Evolutionary conservation across 2,113 vertebrate genomes (phyloP).

Genomic region (Procavia capensis): DNA sequence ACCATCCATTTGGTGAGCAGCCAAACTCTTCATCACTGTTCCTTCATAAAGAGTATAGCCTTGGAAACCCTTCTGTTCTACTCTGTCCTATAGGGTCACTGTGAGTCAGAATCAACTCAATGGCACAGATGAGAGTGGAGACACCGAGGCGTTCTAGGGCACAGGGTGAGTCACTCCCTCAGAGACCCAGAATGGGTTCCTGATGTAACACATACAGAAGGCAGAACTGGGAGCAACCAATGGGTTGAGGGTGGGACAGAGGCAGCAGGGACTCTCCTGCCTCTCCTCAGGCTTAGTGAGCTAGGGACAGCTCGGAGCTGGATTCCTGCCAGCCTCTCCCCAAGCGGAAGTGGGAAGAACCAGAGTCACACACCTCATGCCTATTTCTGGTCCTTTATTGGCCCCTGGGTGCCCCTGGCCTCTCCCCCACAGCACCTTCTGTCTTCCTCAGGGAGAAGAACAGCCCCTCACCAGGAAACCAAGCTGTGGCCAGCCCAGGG

Average conservation of each 20-base stretch:
- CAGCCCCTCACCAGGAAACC: background rate
- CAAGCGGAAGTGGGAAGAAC: rapidly evolving
- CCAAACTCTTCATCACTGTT: too few relatives aligned
- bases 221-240: rapidly evolving
- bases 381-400: slow-evolving; percentile 24
- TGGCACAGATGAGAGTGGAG: background rate
- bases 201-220: background rate
- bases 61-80: too few relatives aligned
- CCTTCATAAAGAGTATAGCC: too few relatives aligned
- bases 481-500: background rate
- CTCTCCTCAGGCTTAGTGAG: background rate
- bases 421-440: background rate
- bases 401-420: background rate
- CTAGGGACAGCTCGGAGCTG: background rate
- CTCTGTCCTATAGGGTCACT: too few relatives aligned
- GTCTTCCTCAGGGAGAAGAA: too few relatives aligned
- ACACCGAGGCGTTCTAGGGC: rapidly evolving
- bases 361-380: rapidly evolving
- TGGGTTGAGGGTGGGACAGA: rapidly evolving
- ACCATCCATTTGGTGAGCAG: too few relatives aligned
- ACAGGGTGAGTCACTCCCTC: background rate
- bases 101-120: too few relatives aligned
- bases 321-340: rapidly evolving
- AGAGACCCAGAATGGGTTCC: background rate
- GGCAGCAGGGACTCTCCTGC: too few relatives aligned